Conservation (phyloP, 2,888 invertebrate genomes). For the Drosophila fungiperda region DNA sequence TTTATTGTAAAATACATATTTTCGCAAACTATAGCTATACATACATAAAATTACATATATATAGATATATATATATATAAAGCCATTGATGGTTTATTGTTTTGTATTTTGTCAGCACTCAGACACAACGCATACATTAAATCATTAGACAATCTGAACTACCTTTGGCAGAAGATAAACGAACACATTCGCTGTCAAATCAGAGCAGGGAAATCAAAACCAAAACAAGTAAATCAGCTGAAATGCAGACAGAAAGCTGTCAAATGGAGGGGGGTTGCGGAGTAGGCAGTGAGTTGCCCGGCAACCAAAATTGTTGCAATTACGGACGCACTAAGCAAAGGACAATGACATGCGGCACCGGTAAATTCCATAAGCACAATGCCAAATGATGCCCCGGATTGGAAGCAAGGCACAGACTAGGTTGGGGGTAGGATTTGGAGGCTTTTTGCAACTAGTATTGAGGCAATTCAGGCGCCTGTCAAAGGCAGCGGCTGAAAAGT, state of each 20-base stretch:
- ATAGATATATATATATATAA: constrained; percentile 13
- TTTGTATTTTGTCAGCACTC: background rate
- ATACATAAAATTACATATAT: background rate
- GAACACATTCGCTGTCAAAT: constrained; percentile 18
- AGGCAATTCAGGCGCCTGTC: constrained; percentile 40
- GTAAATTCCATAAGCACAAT: constrained; percentile 78
- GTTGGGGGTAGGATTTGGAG: background rate
- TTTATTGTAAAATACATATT: constrained; percentile 23
- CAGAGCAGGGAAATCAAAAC: constrained; percentile 62
- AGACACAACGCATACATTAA: constrained; percentile 49
- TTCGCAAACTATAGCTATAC: constrained; percentile 5
- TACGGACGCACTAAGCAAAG: constrained; percentile 58
- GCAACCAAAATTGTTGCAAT: constrained; percentile 74
- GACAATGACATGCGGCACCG: constrained; percentile 42
- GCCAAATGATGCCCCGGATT: constrained; percentile 63
- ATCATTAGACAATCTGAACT: constrained; percentile 55
- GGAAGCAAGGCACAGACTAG: background rate
- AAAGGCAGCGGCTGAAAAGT: constrained; percentile 72
- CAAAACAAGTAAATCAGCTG: constrained; percentile 65
- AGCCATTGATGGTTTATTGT: too few relatives aligned
- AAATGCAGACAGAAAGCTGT: constrained; percentile 2
- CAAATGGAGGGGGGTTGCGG: background rate
- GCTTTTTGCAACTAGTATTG: constrained; percentile 28
- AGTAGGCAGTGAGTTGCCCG: constrained; percentile 16
- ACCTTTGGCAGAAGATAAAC: background rate